Evolutionary conservation across 1,140 invertebrate species (phyloP).

Genomic region (Tigriopus japonicus): DNA sequence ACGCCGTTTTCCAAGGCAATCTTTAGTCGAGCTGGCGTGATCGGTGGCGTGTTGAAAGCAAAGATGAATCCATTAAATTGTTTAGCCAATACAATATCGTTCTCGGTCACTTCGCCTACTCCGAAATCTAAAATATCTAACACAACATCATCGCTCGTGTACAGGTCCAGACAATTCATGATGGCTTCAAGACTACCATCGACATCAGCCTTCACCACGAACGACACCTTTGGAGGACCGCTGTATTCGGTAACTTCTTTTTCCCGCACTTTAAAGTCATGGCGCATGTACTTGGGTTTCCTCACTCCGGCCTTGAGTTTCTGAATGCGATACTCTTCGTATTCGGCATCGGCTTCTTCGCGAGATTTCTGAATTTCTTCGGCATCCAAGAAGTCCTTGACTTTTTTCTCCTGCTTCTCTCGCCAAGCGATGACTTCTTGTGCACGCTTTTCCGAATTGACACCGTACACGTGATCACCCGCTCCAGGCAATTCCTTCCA

Average conservation of each 20-base stretch:
- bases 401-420: constrained; percentile 35
- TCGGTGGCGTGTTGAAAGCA: constrained; percentile 51
- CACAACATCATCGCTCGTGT: constrained; percentile 50
- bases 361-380: constrained; percentile 41
- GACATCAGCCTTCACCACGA: constrained; percentile 41
- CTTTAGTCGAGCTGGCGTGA: constrained; percentile 26
- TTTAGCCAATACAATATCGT: constrained; percentile 65
- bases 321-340: not conserved
- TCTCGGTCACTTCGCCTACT: constrained; percentile 60
- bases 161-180: constrained; percentile 72
- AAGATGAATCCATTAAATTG: constrained; percentile 65
- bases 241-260: constrained; percentile 35
- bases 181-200: constrained; percentile 55
- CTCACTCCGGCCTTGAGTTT: constrained; percentile 21
- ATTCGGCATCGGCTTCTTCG: not conserved
- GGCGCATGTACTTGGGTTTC: constrained; percentile 28
- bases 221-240: constrained; percentile 19
- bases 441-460: constrained; percentile 47
- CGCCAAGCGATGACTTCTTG: constrained; percentile 38
- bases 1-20: constrained; percentile 34
- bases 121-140: constrained; percentile 75
- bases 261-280: constrained; percentile 20
- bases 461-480: constrained; percentile 68
- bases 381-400: constrained; percentile 39
- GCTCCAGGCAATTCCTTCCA: constrained; percentile 69